These are phyloP conservation scores for Myotis brandtii DNA, from an alignment of 2,113 vertebrate species.

Conservation along the genomic window DNA sequence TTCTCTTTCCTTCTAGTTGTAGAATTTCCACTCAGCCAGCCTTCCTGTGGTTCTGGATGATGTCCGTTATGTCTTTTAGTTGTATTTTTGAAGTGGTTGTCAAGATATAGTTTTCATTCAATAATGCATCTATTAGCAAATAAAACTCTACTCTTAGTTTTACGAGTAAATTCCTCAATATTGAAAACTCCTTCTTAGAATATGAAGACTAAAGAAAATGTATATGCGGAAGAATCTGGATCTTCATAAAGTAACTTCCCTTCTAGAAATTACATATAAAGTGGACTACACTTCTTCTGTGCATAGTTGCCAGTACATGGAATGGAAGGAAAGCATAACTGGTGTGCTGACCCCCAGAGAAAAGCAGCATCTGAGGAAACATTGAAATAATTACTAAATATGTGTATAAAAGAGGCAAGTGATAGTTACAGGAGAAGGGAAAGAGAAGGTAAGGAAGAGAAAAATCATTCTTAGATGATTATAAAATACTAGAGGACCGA, in stretches of 20 bases:
- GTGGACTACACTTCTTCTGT: not conserved
- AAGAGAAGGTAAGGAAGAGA: slow-evolving; percentile 65
- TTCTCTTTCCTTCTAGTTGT: too few relatives aligned
- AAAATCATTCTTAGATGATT: slow-evolving; percentile 75
- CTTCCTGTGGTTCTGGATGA: too few relatives aligned
- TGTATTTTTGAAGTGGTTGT: too few relatives aligned
- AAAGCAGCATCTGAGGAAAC: slow-evolving; percentile 63
- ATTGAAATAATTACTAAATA: slow-evolving; percentile 76
- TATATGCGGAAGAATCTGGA: not conserved
- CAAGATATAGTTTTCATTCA: not conserved
- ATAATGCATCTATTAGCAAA: slow-evolving; percentile 4
- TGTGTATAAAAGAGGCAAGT: slow-evolving; percentile 55
- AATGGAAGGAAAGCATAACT: slow-evolving; percentile 13
- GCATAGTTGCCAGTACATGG: not conserved
- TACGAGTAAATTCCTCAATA: not conserved
- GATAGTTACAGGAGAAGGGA: slow-evolving; percentile 68
- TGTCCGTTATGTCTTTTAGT: too few relatives aligned
- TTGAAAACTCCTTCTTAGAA: slow-evolving; percentile 1
- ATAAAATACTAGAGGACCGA: slow-evolving; percentile 61
- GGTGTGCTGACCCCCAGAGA: slow-evolving; percentile 41
- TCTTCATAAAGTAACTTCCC: slow-evolving; percentile 54
- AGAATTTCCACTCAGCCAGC: too few relatives aligned
- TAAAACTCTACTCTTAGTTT: not conserved
- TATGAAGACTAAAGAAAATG: slow-evolving; percentile 32
- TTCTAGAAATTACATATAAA: slow-evolving; percentile 21